These are phyloP conservation scores for Gulo gulo DNA, from an alignment of 2,113 vertebrate genomes.

Conservation along the genomic window DNA sequence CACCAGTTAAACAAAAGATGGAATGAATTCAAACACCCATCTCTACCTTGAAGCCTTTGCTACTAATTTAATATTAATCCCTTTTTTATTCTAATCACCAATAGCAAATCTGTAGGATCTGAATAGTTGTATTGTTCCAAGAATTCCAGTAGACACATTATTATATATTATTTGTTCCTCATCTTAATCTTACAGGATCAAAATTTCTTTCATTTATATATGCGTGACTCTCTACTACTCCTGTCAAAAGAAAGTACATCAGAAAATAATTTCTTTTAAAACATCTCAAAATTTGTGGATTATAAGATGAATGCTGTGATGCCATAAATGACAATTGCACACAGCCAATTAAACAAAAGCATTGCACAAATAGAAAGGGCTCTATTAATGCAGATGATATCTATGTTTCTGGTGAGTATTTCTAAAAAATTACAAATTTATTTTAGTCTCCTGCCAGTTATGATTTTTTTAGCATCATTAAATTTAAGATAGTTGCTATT, in stretches of 20 bases:
- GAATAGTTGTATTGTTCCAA: background rate
- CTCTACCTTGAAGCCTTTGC: background rate
- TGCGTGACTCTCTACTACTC: background rate
- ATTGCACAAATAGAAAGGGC: background rate
- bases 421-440: slow-evolving; percentile 13
- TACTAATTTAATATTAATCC: background rate
- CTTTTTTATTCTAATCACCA: background rate
- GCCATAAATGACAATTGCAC: background rate
- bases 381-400: slow-evolving; percentile 12
- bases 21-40: background rate
- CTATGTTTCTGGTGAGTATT: background rate
- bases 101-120: background rate
- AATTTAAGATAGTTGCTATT: slow-evolving; percentile 18
- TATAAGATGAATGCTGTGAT: background rate
- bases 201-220: background rate
- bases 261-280: background rate
- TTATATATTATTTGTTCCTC: background rate
- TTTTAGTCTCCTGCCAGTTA: slow-evolving; percentile 14
- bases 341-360: slow-evolving; percentile 9
- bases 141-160: background rate
- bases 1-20: background rate
- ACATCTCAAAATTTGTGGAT: background rate
- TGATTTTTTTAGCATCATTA: slow-evolving; percentile 34
- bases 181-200: background rate
- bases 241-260: background rate